phyloP scores from a whole-genome alignment of 1,140 invertebrate genomes.

The Thaumatotibia leucotreta region DNA sequence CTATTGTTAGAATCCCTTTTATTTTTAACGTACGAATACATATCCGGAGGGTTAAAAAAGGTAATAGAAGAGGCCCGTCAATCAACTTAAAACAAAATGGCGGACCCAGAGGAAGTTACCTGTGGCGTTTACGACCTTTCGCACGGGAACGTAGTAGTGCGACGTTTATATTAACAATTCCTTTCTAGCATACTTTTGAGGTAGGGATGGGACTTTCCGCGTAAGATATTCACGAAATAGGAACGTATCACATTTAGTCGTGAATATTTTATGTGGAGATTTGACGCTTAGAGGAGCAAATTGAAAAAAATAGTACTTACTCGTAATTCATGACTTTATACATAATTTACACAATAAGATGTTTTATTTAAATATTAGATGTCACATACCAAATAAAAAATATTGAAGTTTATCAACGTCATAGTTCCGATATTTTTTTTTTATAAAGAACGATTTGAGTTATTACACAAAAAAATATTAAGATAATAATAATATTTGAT shows the following conservation, averaged over 20 bases:
- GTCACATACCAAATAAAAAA: too few relatives aligned
- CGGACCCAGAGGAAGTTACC: neutral
- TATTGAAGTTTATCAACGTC: too few relatives aligned
- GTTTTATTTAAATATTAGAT: too few relatives aligned
- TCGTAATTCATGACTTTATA: too few relatives aligned
- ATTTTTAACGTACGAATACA: neutral
- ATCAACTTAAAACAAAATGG: neutral
- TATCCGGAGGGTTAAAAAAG: neutral
- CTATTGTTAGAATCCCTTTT: neutral
- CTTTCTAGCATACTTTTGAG: neutral
- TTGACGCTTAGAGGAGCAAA: too few relatives aligned
- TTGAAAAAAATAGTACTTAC: too few relatives aligned
- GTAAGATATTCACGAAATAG: neutral
- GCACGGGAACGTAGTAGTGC: neutral
- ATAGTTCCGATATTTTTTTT: too few relatives aligned
- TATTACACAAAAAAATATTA: too few relatives aligned
- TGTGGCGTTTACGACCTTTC: neutral
- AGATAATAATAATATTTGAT: too few relatives aligned
- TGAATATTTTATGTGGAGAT: too few relatives aligned
- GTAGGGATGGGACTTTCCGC: neutral
- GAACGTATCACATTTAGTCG: neutral
- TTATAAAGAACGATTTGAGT: too few relatives aligned
- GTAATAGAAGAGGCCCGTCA: neutral
- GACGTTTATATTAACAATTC: conserved; percentile 9
- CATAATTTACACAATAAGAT: too few relatives aligned